Percentiles rank a stretch among this genome's conserved stretches.
Conservation (phyloP, 2,113 vertebrate genomes). For the Microtus pennsylvanicus region DNA sequence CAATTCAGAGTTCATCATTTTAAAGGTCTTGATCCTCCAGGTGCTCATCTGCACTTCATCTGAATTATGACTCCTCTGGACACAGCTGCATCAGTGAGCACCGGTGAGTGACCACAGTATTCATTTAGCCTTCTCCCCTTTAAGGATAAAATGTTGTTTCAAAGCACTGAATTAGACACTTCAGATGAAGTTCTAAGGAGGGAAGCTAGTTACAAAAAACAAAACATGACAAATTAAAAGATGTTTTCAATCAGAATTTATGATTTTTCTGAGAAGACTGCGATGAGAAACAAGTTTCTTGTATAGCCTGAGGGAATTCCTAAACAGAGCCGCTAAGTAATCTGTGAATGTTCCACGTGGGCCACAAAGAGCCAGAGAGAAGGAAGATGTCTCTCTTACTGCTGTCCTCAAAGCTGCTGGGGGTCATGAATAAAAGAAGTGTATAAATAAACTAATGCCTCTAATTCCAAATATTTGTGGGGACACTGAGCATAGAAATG, state of each 20-base stretch:
- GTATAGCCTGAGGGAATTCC: not conserved
- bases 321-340: not conserved
- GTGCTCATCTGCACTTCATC: not conserved
- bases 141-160: not conserved
- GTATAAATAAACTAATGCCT: not conserved
- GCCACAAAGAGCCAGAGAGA: not conserved
- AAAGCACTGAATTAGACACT: constrained; percentile 3
- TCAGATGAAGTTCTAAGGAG: not conserved
- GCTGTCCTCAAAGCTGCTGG: not conserved
- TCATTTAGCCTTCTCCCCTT: not conserved
- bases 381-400: not conserved
- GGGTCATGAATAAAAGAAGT: not conserved
- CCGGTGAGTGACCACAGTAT: not conserved
- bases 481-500: not conserved
- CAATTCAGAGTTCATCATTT: constrained; percentile 30
- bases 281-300: not conserved
- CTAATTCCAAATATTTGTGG: not conserved
- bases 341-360: not conserved
- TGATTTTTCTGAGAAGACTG: not conserved
- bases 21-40: not conserved
- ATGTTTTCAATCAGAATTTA: not conserved
- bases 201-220: not conserved
- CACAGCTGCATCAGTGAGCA: not conserved
- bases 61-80: not conserved
- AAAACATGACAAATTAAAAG: not conserved